These are phyloP conservation scores for Naso thynnoides DNA, from an alignment of 2,797 vertebrate genomes.

Conservation along the genomic window DNA sequence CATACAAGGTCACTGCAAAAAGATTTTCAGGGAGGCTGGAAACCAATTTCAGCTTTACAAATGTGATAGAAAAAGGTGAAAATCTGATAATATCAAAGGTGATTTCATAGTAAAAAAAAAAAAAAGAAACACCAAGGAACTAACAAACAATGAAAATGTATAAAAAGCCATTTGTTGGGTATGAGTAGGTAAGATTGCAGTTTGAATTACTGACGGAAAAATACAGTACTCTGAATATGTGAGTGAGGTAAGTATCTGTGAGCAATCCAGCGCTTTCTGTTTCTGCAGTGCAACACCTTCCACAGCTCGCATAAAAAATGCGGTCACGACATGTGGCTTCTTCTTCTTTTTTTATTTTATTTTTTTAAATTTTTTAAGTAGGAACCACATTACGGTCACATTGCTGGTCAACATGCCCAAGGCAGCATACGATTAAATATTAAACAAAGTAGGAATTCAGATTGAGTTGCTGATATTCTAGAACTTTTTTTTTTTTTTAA, in stretches of 20 bases:
- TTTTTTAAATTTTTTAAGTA: no score
- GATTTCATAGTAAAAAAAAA: constrained; percentile 70
- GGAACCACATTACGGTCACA: constrained; percentile 31
- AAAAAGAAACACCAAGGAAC: constrained; percentile 84
- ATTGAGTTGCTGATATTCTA: background rate
- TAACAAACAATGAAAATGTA: constrained; percentile 76
- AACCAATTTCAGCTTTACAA: constrained; percentile 72
- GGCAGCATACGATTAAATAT: constrained; percentile 17
- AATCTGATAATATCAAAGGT: constrained; percentile 79
- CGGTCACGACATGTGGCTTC: constrained; percentile 1
- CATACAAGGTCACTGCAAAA: constrained; percentile 80
- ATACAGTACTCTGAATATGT: constrained; percentile 83
- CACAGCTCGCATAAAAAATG: constrained; percentile 26
- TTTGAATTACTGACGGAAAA: constrained; percentile 67
- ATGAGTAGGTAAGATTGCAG: constrained; percentile 46
- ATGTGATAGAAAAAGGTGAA: constrained; percentile 82
- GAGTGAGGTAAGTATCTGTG: constrained; percentile 78
- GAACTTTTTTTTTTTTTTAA: constrained; percentile 1
- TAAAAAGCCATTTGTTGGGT: constrained; percentile 66
- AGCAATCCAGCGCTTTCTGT: constrained; percentile 56
- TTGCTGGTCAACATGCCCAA: constrained; percentile 30
- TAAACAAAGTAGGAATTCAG: background rate
- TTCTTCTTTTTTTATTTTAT: background rate
- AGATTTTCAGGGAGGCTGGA: constrained; percentile 60
- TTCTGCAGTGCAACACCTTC: constrained; percentile 44